Conservation (phyloP, 1,140 invertebrate species). For the Cydia fagiglandana region DNA sequence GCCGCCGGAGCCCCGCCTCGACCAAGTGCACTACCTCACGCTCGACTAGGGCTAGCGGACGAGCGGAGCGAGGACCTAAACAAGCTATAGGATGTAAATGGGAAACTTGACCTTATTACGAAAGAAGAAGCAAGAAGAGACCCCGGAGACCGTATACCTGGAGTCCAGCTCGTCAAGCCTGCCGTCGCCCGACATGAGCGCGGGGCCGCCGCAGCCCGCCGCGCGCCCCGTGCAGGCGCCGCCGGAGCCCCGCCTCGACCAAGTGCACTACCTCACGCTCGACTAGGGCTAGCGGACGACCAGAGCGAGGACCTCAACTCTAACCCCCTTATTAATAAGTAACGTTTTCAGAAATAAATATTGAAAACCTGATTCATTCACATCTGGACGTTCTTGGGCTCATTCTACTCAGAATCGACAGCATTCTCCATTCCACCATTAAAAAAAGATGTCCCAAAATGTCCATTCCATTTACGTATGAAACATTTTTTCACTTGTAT, state of each 20-base stretch:
- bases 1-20: neutral
- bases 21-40: neutral
- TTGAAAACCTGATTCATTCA: too few relatives aligned
- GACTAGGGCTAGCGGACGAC: neutral
- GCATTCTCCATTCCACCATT: too few relatives aligned
- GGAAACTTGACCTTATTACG: slow-evolving; percentile 29
- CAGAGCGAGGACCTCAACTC: too few relatives aligned
- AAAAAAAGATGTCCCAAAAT: too few relatives aligned
- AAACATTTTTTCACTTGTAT: too few relatives aligned
- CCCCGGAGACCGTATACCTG: slow-evolving; percentile 37
- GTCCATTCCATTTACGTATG: too few relatives aligned
- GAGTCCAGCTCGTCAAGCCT: slow-evolving; percentile 38
- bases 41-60: neutral
- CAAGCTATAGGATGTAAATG: too few relatives aligned
- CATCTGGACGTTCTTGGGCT: too few relatives aligned
- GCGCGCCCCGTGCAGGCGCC: neutral
- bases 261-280: neutral
- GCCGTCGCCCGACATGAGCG: slow-evolving; percentile 39
- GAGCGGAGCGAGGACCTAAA: too few relatives aligned
- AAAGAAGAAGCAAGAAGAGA: slow-evolving; percentile 48
- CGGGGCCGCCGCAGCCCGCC: slow-evolving; percentile 7
- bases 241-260: neutral
- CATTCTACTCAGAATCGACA: too few relatives aligned
- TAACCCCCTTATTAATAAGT: too few relatives aligned
- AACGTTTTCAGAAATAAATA: too few relatives aligned